A percentile compares a stretch with the other conserved stretches of the same genome.
Conservation (phyloP, 1,140 invertebrate genomes). For the Rhopalosiphum maidis region DNA sequence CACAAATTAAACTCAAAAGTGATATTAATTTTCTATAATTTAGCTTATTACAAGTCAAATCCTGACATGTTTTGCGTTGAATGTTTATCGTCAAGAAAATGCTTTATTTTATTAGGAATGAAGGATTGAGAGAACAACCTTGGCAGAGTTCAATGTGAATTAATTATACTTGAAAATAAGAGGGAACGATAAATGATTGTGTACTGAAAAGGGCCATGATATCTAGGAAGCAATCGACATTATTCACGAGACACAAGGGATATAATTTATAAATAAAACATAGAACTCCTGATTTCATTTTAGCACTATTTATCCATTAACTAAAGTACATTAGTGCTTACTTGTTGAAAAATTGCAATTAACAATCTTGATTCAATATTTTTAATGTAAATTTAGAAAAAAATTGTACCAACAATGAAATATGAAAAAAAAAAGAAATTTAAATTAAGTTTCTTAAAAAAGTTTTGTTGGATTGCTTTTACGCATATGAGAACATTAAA, state of each 20-base stretch:
- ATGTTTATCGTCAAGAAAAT: not conserved
- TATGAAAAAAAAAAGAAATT: not conserved
- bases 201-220: conserved; percentile 7
- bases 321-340: not conserved
- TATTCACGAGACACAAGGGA: conserved; percentile 29
- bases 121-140: conserved; percentile 29
- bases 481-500: not conserved
- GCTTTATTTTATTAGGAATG: conserved; percentile 24
- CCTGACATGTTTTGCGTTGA: not conserved
- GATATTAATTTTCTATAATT: not conserved
- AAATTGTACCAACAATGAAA: not conserved
- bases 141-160: conserved; percentile 17
- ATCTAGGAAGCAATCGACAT: conserved; percentile 38
- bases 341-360: conserved; percentile 14
- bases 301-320: conserved; percentile 27
- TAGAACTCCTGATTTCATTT: conserved; percentile 29
- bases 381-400: not conserved
- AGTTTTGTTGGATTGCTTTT: not conserved
- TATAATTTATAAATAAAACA: conserved; percentile 32
- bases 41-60: not conserved
- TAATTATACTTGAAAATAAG: conserved; percentile 26
- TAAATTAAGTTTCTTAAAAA: not conserved
- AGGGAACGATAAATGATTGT: conserved; percentile 37
- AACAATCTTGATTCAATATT: not conserved
- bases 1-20: not conserved